These are phyloP conservation scores for Nerophis ophidion DNA, from an alignment of 2,113 vertebrate genomes.

Conservation along the genomic window DNA sequence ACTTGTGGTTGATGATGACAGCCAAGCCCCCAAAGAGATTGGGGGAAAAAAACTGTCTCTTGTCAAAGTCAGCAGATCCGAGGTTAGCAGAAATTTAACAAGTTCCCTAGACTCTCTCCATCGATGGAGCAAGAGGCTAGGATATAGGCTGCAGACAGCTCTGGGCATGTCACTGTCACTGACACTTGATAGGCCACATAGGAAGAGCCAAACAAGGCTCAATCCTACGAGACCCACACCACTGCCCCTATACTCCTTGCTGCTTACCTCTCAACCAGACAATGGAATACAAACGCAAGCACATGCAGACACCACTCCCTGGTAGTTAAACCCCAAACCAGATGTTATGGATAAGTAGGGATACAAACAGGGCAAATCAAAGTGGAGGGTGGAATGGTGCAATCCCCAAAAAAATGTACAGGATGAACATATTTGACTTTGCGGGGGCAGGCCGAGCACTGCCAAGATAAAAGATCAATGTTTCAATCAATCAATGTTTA, in stretches of 20 bases:
- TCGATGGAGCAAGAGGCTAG: conserved; percentile 52
- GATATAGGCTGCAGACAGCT: conserved; percentile 62
- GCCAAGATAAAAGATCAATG: conserved; percentile 70
- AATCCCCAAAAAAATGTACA: conserved; percentile 67
- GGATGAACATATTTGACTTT: conserved; percentile 67
- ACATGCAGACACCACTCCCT: conserved; percentile 45
- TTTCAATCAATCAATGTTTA: too few relatives aligned
- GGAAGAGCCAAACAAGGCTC: conserved; percentile 32
- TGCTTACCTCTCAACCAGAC: conserved; percentile 9
- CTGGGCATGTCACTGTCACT: conserved; percentile 61
- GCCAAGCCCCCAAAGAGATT: conserved; percentile 56
- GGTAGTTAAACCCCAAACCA: conserved; percentile 62
- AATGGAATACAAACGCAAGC: conserved; percentile 9
- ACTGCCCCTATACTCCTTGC: conserved; percentile 10
- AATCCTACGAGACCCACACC: conserved; percentile 22
- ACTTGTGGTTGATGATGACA: conserved; percentile 56
- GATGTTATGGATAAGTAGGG: conserved; percentile 69
- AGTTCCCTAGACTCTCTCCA: conserved; percentile 64
- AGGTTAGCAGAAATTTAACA: conserved; percentile 68
- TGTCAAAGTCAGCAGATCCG: conserved; percentile 65
- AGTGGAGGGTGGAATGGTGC: conserved; percentile 59
- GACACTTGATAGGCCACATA: conserved; percentile 53
- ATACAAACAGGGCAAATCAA: conserved; percentile 67
- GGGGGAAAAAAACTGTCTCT: conserved; percentile 60
- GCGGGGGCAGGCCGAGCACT: conserved; percentile 45